Conservation (phyloP, 2,888 invertebrate genomes). For the Melanargia galathea region DNA sequence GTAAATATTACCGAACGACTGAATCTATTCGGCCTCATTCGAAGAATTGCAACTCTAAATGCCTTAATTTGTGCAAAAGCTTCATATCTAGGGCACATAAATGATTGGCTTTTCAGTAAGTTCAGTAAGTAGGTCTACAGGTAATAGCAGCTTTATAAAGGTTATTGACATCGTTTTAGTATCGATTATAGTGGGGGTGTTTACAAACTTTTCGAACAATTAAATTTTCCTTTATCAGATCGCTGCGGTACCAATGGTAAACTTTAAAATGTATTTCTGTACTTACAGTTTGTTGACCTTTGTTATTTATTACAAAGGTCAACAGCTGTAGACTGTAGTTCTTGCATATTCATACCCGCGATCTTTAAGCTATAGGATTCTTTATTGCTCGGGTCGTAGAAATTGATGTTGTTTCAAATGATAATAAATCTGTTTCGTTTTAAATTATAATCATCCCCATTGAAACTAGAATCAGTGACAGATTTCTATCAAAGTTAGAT, state of each 20-base stretch:
- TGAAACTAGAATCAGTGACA: too few relatives aligned
- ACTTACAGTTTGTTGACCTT: background rate
- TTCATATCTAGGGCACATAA: slow-evolving; percentile 28
- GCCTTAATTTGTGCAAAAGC: slow-evolving; percentile 16
- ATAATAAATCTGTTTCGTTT: too few relatives aligned
- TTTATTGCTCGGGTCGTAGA: too few relatives aligned
- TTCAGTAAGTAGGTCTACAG: slow-evolving; percentile 35
- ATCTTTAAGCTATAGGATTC: too few relatives aligned
- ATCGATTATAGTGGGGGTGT: slow-evolving; percentile 27
- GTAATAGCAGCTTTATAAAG: slow-evolving; percentile 29
- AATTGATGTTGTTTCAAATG: too few relatives aligned
- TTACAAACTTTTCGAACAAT: slow-evolving; percentile 27
- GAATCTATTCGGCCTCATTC: slow-evolving; percentile 6
- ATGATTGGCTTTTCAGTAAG: slow-evolving; percentile 22
- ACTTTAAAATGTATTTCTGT: slow-evolving; percentile 4
- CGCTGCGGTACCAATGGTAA: background rate
- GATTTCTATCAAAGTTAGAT: too few relatives aligned
- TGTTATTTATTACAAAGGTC: slow-evolving; percentile 1
- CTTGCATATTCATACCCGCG: too few relatives aligned
- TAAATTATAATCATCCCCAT: too few relatives aligned
- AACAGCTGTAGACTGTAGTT: background rate
- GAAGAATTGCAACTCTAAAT: slow-evolving; percentile 7
- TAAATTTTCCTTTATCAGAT: background rate
- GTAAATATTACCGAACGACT: background rate
- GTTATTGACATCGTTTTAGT: slow-evolving; percentile 31